These are phyloP conservation scores for Branchipolynoe longqiensis DNA, from an alignment of 2,888 invertebrate genomes.

Conservation along the genomic window DNA sequence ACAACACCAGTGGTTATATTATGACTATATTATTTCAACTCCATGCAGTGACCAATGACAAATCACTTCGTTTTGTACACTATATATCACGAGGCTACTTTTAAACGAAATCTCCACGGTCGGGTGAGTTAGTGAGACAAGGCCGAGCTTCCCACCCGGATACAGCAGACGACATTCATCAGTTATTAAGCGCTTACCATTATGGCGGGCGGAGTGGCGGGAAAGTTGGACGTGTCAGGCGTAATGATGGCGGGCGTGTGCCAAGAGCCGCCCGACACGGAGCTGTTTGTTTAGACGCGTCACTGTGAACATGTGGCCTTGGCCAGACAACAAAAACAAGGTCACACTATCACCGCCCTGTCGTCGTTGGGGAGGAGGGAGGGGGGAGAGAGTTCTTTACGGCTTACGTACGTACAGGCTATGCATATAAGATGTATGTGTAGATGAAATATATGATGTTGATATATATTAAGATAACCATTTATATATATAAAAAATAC, in stretches of 20 bases:
- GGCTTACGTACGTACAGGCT: background rate
- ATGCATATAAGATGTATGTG: background rate
- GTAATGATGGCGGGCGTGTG: slow-evolving; percentile 23
- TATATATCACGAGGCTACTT: too few species aligned
- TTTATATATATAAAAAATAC: too few species aligned
- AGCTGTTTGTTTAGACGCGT: slow-evolving; percentile 43
- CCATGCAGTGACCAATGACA: too few species aligned
- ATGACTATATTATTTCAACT: too few species aligned
- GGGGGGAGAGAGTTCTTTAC: background rate
- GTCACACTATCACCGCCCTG: background rate
- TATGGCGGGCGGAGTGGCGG: background rate
- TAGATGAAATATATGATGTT: too few species aligned
- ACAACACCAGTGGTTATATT: too few species aligned
- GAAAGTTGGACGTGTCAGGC: slow-evolving; percentile 7
- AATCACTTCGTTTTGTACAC: too few species aligned
- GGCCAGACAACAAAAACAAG: slow-evolving; percentile 11
- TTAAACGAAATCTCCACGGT: too few species aligned
- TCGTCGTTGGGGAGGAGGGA: background rate
- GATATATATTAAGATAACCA: too few species aligned
- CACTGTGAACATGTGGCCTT: slow-evolving; percentile 14
- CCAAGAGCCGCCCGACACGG: slow-evolving; percentile 36
- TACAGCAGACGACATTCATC: slow-evolving; percentile 33
- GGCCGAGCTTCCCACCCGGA: slow-evolving; percentile 10
- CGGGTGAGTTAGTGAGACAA: too few species aligned
- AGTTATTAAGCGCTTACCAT: background rate